These are phyloP conservation scores for Trichechus manatus DNA, from an alignment of 2,113 vertebrate species.

Conservation along the genomic window DNA sequence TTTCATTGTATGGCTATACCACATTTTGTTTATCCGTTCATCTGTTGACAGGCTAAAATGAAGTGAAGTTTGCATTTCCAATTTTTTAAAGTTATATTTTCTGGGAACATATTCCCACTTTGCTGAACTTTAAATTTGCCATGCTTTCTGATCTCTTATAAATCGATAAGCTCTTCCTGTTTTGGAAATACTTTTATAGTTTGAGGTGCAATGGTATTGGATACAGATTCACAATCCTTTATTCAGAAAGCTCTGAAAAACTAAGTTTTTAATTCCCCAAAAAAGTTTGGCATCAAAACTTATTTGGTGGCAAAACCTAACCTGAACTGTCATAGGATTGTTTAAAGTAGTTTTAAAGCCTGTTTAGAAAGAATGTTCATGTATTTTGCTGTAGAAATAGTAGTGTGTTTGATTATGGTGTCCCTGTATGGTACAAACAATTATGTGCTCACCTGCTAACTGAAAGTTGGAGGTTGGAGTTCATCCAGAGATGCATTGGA, in stretches of 20 bases:
- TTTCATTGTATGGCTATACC: background rate
- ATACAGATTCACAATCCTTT: slow-evolving; percentile 21
- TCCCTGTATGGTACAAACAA: background rate
- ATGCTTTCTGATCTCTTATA: background rate
- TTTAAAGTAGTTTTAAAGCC: slow-evolving; percentile 58
- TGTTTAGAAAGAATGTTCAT: slow-evolving; percentile 21
- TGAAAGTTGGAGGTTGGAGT: background rate
- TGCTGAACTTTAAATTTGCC: slow-evolving; percentile 47
- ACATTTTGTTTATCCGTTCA: background rate
- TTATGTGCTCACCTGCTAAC: background rate
- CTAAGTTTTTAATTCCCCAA: background rate
- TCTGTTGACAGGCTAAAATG: background rate
- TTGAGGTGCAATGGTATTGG: background rate
- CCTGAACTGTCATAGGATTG: background rate
- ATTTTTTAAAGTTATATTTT: slow-evolving; percentile 31
- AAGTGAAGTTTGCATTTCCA: background rate
- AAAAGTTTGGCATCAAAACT: slow-evolving; percentile 38
- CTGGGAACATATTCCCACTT: background rate
- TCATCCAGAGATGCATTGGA: background rate
- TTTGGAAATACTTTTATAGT: slow-evolving; percentile 40
- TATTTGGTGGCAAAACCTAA: slow-evolving; percentile 53
- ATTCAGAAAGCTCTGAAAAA: slow-evolving; percentile 26
- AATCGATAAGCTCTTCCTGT: background rate
- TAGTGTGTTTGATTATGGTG: background rate
- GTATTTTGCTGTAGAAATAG: slow-evolving; percentile 25